A percentile compares a stretch with the other conserved stretches of the same genome.
These are phyloP conservation scores for Myotis findleyi DNA, from an alignment of 2,797 vertebrate species.

Conservation along the genomic window DNA sequence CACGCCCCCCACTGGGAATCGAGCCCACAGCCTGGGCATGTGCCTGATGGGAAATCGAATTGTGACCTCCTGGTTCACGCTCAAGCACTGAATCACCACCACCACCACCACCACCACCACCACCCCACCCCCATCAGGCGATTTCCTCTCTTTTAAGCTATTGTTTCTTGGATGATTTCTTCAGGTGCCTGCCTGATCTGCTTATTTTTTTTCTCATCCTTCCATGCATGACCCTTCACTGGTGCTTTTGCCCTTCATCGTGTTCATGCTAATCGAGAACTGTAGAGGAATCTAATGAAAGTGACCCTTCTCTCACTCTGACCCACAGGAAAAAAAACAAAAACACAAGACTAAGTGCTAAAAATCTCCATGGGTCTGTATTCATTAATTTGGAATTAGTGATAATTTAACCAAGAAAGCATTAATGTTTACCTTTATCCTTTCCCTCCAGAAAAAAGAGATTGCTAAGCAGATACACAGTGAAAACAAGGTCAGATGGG, in stretches of 20 bases:
- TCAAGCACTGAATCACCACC: no score
- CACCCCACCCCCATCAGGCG: no score
- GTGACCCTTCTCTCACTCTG: neutral
- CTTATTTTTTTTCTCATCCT: neutral
- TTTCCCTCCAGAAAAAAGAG: neutral
- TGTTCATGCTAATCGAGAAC: neutral
- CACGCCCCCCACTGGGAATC: no score
- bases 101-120: no score
- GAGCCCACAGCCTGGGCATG: no score
- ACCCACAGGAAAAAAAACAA: neutral
- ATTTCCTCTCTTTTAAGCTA: neutral
- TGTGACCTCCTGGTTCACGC: no score
- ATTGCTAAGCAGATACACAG: slow-evolving; percentile 15
- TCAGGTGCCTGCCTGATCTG: neutral
- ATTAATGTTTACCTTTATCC: slow-evolving; percentile 23
- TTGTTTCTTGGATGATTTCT: neutral
- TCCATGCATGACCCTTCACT: neutral
- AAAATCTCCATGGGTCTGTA: slow-evolving; percentile 21
- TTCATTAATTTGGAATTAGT: slow-evolving; percentile 15
- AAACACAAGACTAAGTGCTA: neutral
- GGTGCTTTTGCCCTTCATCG: neutral
- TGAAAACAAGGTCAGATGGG: neutral
- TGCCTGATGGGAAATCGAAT: no score
- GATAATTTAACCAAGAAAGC: slow-evolving; percentile 60
- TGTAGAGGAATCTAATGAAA: neutral